A percentile compares a stretch with the other conserved stretches of the same genome.
These are phyloP conservation scores for Lindbergichthys nudifrons DNA, from an alignment of 2,797 vertebrate species.

Conservation along the genomic window DNA sequence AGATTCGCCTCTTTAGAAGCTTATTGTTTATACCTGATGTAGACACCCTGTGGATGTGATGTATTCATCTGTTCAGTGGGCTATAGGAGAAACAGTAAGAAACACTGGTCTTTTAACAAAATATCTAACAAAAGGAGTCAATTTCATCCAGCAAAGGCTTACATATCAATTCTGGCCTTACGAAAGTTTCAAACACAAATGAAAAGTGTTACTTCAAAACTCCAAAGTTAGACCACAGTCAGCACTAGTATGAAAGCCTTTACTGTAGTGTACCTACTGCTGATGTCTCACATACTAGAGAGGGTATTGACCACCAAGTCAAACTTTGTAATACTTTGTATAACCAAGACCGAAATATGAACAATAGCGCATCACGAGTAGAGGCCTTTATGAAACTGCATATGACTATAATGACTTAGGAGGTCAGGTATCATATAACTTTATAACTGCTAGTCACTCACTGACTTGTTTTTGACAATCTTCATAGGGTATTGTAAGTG, in stretches of 20 bases:
- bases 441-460: too few relatives aligned
- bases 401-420: constrained; percentile 3
- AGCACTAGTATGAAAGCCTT: not conserved
- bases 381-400: constrained; percentile 27
- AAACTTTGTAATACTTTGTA: constrained; percentile 26
- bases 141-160: constrained; percentile 23
- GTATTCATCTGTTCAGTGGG: not conserved
- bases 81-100: not conserved
- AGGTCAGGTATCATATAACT: too few relatives aligned
- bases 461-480: too few relatives aligned
- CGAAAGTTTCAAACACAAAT: constrained; percentile 4
- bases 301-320: not conserved
- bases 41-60: not conserved
- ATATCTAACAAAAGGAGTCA: not conserved
- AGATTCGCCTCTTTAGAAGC: constrained; percentile 1
- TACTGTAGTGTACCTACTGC: constrained; percentile 19
- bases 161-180: constrained; percentile 3
- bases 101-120: too few relatives aligned
- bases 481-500: too few relatives aligned
- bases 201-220: constrained; percentile 6
- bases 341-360: constrained; percentile 16
- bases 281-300: constrained; percentile 23
- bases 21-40: not conserved
- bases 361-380: not conserved
- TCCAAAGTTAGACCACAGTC: not conserved